Evolutionary conservation across 1,140 invertebrate species (phyloP), one percentile per base, ranked within the genome.

Genomic region (Hylaeus anthracinus): DNA sequence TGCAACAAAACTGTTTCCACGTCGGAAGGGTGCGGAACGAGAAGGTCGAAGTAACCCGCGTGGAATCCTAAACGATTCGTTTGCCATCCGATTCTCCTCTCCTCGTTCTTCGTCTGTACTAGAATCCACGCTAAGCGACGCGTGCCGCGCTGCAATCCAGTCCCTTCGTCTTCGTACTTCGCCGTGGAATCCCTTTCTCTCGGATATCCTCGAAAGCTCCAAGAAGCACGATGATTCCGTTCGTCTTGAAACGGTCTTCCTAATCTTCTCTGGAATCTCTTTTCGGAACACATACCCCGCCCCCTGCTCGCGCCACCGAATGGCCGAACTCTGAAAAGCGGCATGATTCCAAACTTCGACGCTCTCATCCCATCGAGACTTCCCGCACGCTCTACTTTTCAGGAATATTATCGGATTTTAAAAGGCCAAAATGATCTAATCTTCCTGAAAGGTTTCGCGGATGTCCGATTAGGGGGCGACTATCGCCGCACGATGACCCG

Each of bases 121-220:
- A 63, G 82, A 82, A 86, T 87, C 80, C 82, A 77, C 85, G 86
- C 79, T 87, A 87, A 87, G 86, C 86, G 86, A 87, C 85, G 86
- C 86, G 85, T 87, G 82, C 85, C 85, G 78, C 12, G 70, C 85
- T 83, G 76, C 84, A 86, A 86, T 86, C 84, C 76, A 80, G 84
- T 83, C 51, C 72, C 84, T 83, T 72, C 81, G 69, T 72, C 76
- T 72, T 43, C 37, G 43, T 45, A n/a, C 60, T 41, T 43, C 15
- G 41, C 45, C 60, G 39, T 82, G 84, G 84, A 86, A 86, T 86
- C 84, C 72, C 76, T 86, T 83, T 80, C 67, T 63, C 69, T 61
- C 55, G 67, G 65, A 75, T 81, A 85, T 86, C 80, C 74, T 67
- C 79, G 66, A 72, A 61, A 82, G 84, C 78, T 81, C 63, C 72